Conservation (phyloP, 2,888 invertebrate species). For the Epistrophe grossulariae region DNA sequence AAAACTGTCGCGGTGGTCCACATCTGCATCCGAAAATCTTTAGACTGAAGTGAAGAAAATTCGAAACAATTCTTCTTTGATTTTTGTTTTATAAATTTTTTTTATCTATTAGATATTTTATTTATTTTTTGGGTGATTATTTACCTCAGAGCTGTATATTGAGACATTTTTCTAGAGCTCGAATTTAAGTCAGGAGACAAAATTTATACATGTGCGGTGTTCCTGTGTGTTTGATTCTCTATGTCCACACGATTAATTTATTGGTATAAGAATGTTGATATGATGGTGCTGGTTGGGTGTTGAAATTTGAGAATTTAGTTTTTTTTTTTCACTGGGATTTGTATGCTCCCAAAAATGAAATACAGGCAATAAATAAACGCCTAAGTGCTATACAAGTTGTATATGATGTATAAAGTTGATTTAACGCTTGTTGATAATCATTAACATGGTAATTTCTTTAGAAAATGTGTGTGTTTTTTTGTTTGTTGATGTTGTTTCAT, state of each 20-base stretch:
- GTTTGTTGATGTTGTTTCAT: neutral
- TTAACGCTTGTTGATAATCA: slow-evolving; percentile 62
- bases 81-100: slow-evolving; percentile 22
- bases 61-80: slow-evolving; percentile 15
- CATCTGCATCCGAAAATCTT: neutral
- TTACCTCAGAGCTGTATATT: slow-evolving; percentile 52
- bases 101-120: slow-evolving; percentile 67
- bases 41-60: slow-evolving; percentile 14
- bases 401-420: slow-evolving; percentile 55
- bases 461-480: slow-evolving; percentile 25
- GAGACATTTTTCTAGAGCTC: slow-evolving; percentile 41
- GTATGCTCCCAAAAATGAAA: slow-evolving; percentile 67
- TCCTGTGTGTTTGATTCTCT: neutral
- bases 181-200: neutral
- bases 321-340: slow-evolving; percentile 35
- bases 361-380: slow-evolving; percentile 67
- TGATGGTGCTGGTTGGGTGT: slow-evolving; percentile 53
- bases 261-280: slow-evolving; percentile 56
- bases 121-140: slow-evolving; percentile 34
- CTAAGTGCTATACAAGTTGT: slow-evolving; percentile 51
- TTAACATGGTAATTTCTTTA: slow-evolving; percentile 62
- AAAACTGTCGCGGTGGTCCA: slow-evolving; percentile 3
- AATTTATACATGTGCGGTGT: neutral
- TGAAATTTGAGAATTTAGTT: slow-evolving; percentile 72
- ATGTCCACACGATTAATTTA: slow-evolving; percentile 48